A percentile compares a stretch with the other conserved stretches of the same genome.
Conservation (phyloP, 1,140 invertebrate species). For the Palaemon carinicauda region DNA sequence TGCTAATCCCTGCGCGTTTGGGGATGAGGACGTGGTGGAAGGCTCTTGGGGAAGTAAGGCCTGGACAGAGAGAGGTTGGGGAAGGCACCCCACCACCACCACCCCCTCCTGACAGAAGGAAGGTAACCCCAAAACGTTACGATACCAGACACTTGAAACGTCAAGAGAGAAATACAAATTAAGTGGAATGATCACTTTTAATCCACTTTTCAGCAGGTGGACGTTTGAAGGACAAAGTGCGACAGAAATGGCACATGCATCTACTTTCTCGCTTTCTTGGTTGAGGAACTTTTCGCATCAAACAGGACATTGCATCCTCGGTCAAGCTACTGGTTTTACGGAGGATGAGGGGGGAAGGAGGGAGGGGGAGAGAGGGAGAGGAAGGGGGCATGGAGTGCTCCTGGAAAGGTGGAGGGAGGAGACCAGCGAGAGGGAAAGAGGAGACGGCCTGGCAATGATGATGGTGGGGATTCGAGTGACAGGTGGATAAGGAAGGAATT, state of each 20-base stretch:
- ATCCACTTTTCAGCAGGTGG: too few species aligned
- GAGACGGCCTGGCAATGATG: background rate
- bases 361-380: constrained; percentile 3
- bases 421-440: background rate
- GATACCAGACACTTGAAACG: background rate
- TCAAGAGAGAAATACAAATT: constrained; percentile 13
- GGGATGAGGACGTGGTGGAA: too few species aligned
- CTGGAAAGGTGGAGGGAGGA: background rate
- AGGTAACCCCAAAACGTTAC: background rate
- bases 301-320: constrained; percentile 34
- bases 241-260: background rate
- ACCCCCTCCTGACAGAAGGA: too few species aligned
- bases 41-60: too few species aligned
- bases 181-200: too few species aligned
- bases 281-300: background rate
- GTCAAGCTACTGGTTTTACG: constrained; percentile 38
- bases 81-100: too few species aligned
- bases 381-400: too few species aligned
- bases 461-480: background rate
- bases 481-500: background rate
- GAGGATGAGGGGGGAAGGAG: background rate
- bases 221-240: too few species aligned
- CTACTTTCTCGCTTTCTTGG: background rate
- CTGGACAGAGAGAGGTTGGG: too few species aligned
- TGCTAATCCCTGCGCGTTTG: too few species aligned